Evolutionary conservation across 2,888 invertebrate genomes (phyloP).

Genomic region (Nysson spinosus): DNA sequence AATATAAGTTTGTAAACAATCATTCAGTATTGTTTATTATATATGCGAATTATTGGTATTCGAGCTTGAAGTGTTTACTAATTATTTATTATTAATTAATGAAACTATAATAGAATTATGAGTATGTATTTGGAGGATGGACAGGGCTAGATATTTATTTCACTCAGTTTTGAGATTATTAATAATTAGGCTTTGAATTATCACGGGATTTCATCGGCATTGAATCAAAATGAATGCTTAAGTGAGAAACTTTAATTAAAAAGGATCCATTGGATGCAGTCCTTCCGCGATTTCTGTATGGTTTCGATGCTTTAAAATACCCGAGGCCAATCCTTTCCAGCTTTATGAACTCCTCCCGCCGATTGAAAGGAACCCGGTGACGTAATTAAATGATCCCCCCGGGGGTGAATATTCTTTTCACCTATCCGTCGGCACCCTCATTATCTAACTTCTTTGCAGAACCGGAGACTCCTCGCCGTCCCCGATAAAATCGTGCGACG

Average conservation of each 20-base stretch:
- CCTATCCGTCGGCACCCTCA: conserved; percentile 17
- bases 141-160: no score
- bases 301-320: conserved; percentile 30
- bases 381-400: conserved; percentile 45
- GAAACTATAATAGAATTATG: no score
- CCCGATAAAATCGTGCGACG: background rate
- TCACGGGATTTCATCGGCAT: background rate
- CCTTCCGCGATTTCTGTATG: background rate
- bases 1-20: no score
- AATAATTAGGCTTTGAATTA: no score
- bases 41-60: no score
- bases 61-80: no score
- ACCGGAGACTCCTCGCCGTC: background rate
- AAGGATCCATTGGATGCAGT: conserved; percentile 15
- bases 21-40: no score
- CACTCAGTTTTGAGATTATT: background rate
- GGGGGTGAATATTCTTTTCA: conserved; percentile 39
- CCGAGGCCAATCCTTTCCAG: conserved; percentile 19
- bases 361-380: conserved; percentile 31
- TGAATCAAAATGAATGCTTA: background rate
- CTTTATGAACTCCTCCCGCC: conserved; percentile 20
- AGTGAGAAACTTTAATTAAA: conserved; percentile 38
- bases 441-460: conserved; percentile 27
- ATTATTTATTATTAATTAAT: no score
- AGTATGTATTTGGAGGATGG: no score